A percentile compares a stretch with the other conserved stretches of the same genome.
Conservation (phyloP, 2,888 invertebrate species). For the Mellilla xanthometata region DNA sequence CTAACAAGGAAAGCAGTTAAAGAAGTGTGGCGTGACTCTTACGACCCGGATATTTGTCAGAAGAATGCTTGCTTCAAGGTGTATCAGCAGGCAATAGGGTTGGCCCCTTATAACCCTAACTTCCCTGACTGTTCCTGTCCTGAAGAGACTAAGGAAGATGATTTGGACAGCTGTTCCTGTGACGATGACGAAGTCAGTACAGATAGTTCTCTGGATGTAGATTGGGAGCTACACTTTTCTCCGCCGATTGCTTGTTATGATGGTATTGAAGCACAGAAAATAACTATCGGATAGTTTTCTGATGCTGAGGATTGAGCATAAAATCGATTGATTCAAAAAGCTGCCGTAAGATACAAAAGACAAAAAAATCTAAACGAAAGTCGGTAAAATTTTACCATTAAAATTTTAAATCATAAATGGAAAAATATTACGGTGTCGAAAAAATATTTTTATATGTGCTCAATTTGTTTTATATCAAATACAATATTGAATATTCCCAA, state of each 20-base stretch:
- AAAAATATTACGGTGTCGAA: no score
- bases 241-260: constrained; percentile 46
- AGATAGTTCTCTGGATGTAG: constrained; percentile 57
- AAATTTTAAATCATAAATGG: no score
- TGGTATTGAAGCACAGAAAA: not conserved
- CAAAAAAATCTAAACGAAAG: no score
- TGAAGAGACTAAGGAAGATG: constrained; percentile 23
- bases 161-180: constrained; percentile 42
- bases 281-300: no score
- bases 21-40: constrained; percentile 49
- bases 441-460: no score
- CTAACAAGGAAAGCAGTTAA: constrained; percentile 43
- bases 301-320: no score
- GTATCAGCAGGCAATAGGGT: constrained; percentile 53
- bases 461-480: no score
- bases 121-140: constrained; percentile 37
- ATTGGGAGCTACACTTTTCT: constrained; percentile 71
- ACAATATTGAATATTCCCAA: no score
- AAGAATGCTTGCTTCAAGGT: constrained; percentile 49
- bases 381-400: no score
- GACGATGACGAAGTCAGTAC: constrained; percentile 46
- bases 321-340: no score
- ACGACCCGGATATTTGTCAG: constrained; percentile 55
- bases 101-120: constrained; percentile 39
- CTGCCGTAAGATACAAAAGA: no score